These are phyloP conservation scores for Zeugodacus cucurbitae DNA, from an alignment of 1,140 invertebrate genomes.

Conservation along the genomic window DNA sequence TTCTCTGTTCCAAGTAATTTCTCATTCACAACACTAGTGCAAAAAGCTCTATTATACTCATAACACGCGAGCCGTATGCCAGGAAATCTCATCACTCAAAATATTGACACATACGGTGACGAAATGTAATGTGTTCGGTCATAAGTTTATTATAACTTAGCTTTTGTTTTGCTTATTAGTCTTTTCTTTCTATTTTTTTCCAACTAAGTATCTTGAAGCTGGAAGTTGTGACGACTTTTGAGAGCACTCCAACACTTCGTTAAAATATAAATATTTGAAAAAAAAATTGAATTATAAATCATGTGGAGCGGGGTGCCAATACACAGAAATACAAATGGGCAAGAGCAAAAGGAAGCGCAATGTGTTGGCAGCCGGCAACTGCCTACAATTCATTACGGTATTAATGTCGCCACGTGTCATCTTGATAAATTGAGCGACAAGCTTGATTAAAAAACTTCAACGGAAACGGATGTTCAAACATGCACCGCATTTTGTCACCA, in stretches of 20 bases:
- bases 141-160: background rate
- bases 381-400: slow-evolving; percentile 47
- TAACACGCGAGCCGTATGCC: background rate
- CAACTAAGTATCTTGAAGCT: background rate
- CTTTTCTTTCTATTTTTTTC: background rate
- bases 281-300: background rate
- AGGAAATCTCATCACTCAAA: slow-evolving; percentile 41
- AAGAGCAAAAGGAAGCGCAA: slow-evolving; percentile 17
- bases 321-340: background rate
- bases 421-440: slow-evolving; percentile 46
- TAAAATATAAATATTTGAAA: background rate
- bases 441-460: slow-evolving; percentile 45
- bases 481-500: slow-evolving; percentile 37
- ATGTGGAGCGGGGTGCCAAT: background rate
- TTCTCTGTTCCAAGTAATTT: no score
- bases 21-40: no score
- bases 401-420: slow-evolving; percentile 48
- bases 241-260: background rate
- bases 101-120: slow-evolving; percentile 39
- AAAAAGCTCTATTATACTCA: no score
- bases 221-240: background rate
- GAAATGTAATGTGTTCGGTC: background rate
- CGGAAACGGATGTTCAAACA: slow-evolving; percentile 41
- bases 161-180: background rate
- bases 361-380: slow-evolving; percentile 21